A percentile compares a stretch with the other conserved stretches of the same genome.
These are phyloP conservation scores for Pao palembangensis DNA, from an alignment of 2,113 vertebrate genomes.

Conservation along the genomic window DNA sequence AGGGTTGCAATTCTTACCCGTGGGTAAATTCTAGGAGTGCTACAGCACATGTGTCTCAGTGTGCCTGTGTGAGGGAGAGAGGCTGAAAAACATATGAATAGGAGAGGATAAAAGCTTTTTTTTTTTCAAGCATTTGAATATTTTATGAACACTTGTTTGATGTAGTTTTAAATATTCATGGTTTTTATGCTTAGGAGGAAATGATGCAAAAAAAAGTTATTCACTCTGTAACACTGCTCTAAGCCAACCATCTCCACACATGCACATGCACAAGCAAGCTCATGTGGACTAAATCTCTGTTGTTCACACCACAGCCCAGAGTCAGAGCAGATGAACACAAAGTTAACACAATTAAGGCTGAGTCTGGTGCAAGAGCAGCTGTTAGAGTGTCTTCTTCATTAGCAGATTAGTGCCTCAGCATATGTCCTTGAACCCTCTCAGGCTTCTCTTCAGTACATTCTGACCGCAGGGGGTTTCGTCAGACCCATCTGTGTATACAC, in stretches of 20 bases:
- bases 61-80: slow-evolving; percentile 16
- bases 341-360: slow-evolving; percentile 56
- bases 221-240: slow-evolving; percentile 33
- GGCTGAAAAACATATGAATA: slow-evolving; percentile 41
- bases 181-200: slow-evolving; percentile 69
- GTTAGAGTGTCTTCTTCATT: slow-evolving; percentile 48
- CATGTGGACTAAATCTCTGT: slow-evolving; percentile 26
- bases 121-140: slow-evolving; percentile 72
- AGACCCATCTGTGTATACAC: slow-evolving; percentile 42
- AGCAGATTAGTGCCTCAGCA: slow-evolving; percentile 52
- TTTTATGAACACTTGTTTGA: slow-evolving; percentile 76
- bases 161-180: slow-evolving; percentile 77
- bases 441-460: slow-evolving; percentile 30
- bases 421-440: slow-evolving; percentile 39
- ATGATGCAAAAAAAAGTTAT: slow-evolving; percentile 59
- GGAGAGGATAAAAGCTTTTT: slow-evolving; percentile 69
- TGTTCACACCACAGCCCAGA: slow-evolving; percentile 44
- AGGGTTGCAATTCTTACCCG: slow-evolving; percentile 42
- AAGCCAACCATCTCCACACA: slow-evolving; percentile 22
- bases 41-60: slow-evolving; percentile 16
- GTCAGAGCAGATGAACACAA: slow-evolving; percentile 43
- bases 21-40: slow-evolving; percentile 45
- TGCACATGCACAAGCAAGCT: slow-evolving; percentile 20
- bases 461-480: slow-evolving; percentile 39
- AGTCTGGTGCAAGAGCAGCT: slow-evolving; percentile 47